Conservation (phyloP, 1,140 invertebrate genomes). For the Neodiprion lecontei region DNA sequence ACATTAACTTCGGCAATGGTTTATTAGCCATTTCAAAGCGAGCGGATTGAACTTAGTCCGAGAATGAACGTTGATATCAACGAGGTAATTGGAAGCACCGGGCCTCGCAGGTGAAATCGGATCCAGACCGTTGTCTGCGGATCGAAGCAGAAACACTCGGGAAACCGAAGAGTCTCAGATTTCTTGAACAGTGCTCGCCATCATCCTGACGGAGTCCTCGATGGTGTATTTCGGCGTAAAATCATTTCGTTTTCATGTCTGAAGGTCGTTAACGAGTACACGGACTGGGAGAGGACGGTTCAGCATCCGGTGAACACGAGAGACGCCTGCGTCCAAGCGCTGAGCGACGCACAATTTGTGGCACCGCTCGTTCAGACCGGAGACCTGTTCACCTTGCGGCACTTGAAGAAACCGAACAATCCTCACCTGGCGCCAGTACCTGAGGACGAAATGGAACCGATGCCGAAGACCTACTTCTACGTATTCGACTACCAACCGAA, state of each 20-base stretch:
- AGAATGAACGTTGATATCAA: no score
- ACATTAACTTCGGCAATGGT: no score
- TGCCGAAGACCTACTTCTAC: constrained; percentile 85
- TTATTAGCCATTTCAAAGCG: no score
- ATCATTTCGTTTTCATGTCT: not conserved
- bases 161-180: no score
- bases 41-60: no score
- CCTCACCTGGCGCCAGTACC: constrained; percentile 47
- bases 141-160: no score
- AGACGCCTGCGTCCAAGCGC: constrained; percentile 88
- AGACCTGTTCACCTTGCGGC: constrained; percentile 72
- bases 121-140: no score
- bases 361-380: constrained; percentile 85
- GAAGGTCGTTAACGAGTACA: constrained; percentile 92
- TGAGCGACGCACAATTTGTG: constrained; percentile 92
- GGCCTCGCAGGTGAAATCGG: no score
- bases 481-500: constrained; percentile 94
- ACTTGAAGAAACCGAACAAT: constrained; percentile 50
- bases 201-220: no score
- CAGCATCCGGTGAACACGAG: constrained; percentile 91
- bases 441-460: constrained; percentile 56
- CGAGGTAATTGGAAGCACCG: no score
- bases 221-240: no score
- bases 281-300: constrained; percentile 93
- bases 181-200: no score